A percentile compares a stretch with the other conserved stretches of the same genome.
phyloP scores from a whole-genome alignment of 2,113 vertebrate species.

The Etia nguti region DNA sequence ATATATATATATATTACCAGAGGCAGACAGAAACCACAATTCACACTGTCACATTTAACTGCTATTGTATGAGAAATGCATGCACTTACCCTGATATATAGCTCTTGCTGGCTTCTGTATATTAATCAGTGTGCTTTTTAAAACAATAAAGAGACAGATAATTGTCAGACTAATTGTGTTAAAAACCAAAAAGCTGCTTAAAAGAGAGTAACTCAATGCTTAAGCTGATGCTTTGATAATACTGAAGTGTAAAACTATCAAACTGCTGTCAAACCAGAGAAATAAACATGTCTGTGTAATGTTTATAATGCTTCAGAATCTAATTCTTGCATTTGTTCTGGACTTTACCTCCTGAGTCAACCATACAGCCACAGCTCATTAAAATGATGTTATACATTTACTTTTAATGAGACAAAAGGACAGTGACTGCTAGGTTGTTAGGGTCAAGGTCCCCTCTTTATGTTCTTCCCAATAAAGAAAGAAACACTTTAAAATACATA shows the following conservation, averaged over 20 bases:
- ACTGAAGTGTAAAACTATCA: not conserved
- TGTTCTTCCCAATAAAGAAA: conserved; percentile 20
- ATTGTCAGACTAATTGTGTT: not conserved
- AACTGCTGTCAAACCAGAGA: not conserved
- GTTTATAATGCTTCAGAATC: not conserved
- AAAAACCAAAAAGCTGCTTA: not conserved
- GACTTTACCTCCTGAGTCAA: conserved; percentile 53
- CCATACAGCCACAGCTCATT: conserved; percentile 11
- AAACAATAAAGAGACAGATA: not conserved
- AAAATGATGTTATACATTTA: conserved; percentile 68
- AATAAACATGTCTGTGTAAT: not conserved
- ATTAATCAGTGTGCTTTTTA: not conserved
- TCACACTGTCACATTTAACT: not conserved
- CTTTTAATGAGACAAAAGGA: conserved; percentile 29
- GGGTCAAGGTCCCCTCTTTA: conserved; percentile 38
- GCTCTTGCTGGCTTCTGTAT: not conserved
- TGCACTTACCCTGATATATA: not conserved
- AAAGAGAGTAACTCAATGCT: not conserved
- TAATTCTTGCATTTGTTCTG: not conserved
- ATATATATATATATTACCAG: not conserved
- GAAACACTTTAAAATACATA: conserved; percentile 24
- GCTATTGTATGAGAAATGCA: not conserved
- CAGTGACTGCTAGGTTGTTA: not conserved
- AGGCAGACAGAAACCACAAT: not conserved
- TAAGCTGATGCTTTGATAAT: not conserved